Evolutionary conservation across 2,797 vertebrate genomes (phyloP).

Genomic region (Phrynocephalus vlangalii): DNA sequence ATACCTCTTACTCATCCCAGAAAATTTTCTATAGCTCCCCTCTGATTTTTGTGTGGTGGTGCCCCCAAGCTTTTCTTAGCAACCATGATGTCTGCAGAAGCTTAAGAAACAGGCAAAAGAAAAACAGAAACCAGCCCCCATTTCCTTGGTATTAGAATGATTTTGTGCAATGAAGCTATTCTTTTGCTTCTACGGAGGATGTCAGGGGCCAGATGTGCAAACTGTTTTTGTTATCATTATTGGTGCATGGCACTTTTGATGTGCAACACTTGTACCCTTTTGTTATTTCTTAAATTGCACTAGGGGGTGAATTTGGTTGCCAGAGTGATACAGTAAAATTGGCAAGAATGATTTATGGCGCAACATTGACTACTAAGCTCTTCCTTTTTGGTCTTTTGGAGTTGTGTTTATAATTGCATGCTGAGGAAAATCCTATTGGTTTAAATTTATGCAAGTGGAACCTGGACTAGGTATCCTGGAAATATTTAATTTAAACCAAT

Average conservation of each 20-base stretch:
- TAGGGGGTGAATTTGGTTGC: background rate
- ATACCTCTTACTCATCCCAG: background rate
- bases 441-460: too few relatives aligned
- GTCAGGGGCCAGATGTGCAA: background rate
- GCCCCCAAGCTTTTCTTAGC: background rate
- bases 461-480: too few relatives aligned
- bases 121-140: too few relatives aligned
- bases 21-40: background rate
- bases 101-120: background rate
- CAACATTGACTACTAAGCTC: background rate
- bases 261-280: background rate
- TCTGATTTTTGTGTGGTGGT: background rate
- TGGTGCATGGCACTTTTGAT: background rate
- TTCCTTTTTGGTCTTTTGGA: too few relatives aligned
- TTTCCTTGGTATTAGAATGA: background rate
- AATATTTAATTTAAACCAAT: too few relatives aligned
- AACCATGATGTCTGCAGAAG: background rate
- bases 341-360: background rate
- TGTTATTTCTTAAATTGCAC: conserved; percentile 1
- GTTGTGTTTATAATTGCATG: too few relatives aligned
- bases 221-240: background rate
- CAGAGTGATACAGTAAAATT: background rate
- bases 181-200: background rate
- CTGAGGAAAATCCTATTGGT: too few relatives aligned
- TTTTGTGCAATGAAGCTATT: background rate